Percentiles rank a stretch among this genome's conserved stretches.
Conservation (phyloP, 2,888 invertebrate species). For the Drosophila setosimentum region DNA sequence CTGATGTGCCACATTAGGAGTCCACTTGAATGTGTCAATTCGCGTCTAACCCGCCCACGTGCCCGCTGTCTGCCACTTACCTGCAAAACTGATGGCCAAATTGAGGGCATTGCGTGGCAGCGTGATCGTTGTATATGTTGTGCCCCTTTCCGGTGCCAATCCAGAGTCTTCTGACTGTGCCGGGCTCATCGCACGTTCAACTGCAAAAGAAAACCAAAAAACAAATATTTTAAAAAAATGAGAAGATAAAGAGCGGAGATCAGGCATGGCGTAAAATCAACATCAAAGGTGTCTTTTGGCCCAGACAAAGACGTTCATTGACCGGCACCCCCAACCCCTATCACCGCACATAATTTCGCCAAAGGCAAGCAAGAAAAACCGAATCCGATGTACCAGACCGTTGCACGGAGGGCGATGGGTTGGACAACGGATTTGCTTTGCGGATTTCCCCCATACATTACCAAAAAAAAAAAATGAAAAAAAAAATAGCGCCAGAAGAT, state of each 20-base stretch:
- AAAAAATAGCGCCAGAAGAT: constrained; percentile 53
- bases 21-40: constrained; percentile 21
- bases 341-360: constrained; percentile 32
- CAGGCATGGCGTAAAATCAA: constrained; percentile 34
- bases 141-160: constrained; percentile 85
- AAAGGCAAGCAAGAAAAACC: constrained; percentile 33
- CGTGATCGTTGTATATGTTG: constrained; percentile 85
- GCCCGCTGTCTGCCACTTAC: constrained; percentile 64
- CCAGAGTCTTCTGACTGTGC: constrained; percentile 85
- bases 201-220: constrained; percentile 66
- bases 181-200: constrained; percentile 85
- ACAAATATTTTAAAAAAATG: background rate
- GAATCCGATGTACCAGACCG: constrained; percentile 28
- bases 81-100: constrained; percentile 85
- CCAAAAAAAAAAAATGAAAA: constrained; percentile 8
- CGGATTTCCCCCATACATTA: constrained; percentile 26
- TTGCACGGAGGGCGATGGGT: background rate
- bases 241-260: constrained; percentile 10
- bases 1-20: constrained; percentile 19
- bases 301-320: constrained; percentile 52
- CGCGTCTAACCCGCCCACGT: background rate
- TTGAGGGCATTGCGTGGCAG: constrained; percentile 84
- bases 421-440: background rate
- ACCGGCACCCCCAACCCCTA: constrained; percentile 27
- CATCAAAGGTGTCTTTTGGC: constrained; percentile 66